Percentiles rank a stretch among this genome's conserved stretches.
Evolutionary conservation across 2,797 vertebrate genomes (phyloP).

Genomic region (Poeciliopsis paucimaculata): DNA sequence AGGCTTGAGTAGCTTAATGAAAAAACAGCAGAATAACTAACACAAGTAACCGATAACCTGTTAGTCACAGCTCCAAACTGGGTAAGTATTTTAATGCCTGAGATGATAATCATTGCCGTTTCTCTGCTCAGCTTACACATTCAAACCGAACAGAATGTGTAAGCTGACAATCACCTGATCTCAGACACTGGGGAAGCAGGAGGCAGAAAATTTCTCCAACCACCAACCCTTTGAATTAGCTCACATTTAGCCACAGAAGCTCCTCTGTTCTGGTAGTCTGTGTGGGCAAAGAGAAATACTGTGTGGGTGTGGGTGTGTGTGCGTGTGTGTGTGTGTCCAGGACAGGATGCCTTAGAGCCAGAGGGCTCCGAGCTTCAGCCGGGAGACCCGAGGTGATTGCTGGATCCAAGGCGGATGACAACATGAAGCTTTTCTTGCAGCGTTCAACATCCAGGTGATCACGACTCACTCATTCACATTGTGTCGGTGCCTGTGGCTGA

Average conservation of each 20-base stretch:
- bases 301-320: neutral
- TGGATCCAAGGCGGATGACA: neutral
- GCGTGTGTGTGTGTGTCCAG: constrained; percentile 21
- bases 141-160: neutral
- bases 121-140: neutral
- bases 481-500: neutral
- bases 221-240: neutral
- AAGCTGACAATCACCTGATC: neutral
- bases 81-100: neutral
- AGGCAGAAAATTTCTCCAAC: neutral
- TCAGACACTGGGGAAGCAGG: neutral
- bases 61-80: neutral
- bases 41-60: too few species aligned
- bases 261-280: neutral
- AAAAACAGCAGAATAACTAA: too few species aligned
- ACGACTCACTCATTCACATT: neutral
- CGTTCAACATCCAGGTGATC: constrained; percentile 51
- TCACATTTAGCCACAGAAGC: neutral
- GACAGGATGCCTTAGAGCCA: constrained; percentile 28
- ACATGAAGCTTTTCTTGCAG: constrained; percentile 51
- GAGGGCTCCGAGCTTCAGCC: constrained; percentile 10
- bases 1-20: too few species aligned
- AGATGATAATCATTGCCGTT: neutral
- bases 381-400: constrained; percentile 7
- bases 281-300: neutral